Conservation (phyloP, 2,888 invertebrate species). For the Pyrochroa serraticornis region DNA sequence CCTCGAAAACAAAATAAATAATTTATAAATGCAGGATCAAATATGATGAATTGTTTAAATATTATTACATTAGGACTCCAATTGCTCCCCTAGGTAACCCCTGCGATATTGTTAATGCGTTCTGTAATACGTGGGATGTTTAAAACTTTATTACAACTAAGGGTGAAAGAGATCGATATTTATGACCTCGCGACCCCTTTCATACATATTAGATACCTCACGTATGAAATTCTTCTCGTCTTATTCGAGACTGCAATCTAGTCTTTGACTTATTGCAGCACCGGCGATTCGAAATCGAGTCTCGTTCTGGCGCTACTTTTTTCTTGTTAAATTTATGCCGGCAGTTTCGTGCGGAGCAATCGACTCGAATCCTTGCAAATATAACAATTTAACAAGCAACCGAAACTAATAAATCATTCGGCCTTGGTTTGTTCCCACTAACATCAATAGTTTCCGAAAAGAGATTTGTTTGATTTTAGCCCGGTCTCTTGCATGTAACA, state of each 20-base stretch:
- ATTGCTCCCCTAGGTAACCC: too few relatives aligned
- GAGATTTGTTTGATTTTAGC: background rate
- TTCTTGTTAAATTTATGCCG: slow-evolving; percentile 1
- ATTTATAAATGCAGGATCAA: too few relatives aligned
- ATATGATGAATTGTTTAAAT: too few relatives aligned
- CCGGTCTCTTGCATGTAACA: background rate
- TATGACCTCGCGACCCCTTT: too few relatives aligned
- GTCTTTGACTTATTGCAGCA: background rate
- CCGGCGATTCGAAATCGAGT: background rate
- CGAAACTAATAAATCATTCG: slow-evolving; percentile 3
- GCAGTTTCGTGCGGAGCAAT: background rate
- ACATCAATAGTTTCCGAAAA: background rate
- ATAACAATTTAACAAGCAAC: slow-evolving; percentile 8
- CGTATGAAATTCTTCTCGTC: too few relatives aligned
- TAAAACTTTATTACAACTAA: too few relatives aligned
- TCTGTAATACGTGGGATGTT: too few relatives aligned
- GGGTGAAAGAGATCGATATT: too few relatives aligned
- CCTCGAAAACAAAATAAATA: too few relatives aligned
- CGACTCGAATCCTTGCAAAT: background rate
- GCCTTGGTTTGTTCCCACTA: background rate
- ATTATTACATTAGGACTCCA: too few relatives aligned
- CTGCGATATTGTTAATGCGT: too few relatives aligned
- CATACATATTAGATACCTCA: too few relatives aligned
- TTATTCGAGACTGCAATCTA: background rate
- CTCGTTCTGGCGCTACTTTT: background rate